Conservation (phyloP, 1,140 invertebrate genomes). For the Procambarus virginalis region DNA sequence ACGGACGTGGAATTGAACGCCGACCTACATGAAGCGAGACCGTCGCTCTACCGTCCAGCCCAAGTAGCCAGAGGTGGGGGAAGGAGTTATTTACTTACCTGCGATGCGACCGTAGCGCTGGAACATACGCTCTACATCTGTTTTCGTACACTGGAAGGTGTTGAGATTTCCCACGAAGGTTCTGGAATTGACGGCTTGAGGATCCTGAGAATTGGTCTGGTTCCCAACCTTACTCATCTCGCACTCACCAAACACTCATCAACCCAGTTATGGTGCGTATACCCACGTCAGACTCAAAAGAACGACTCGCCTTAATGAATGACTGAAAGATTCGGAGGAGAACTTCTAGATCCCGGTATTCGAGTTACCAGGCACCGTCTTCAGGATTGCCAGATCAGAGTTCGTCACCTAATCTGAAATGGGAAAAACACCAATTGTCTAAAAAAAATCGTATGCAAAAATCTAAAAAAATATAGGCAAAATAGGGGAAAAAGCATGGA, state of each 20-base stretch:
- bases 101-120: constrained; percentile 88
- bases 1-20: no score
- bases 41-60: no score
- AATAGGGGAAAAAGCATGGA: background rate
- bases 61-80: no score
- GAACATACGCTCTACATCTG: constrained; percentile 91
- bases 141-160: constrained; percentile 91
- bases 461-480: constrained; percentile 26
- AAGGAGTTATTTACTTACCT: constrained; percentile 76
- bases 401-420: constrained; percentile 65
- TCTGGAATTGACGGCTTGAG: constrained; percentile 88
- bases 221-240: constrained; percentile 90
- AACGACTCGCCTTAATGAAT: constrained; percentile 23
- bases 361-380: constrained; percentile 28
- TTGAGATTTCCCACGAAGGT: constrained; percentile 93
- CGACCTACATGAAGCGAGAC: no score
- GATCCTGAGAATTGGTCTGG: constrained; percentile 90
- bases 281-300: constrained; percentile 34
- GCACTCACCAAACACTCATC: constrained; percentile 61
- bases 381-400: constrained; percentile 48
- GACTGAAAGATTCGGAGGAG: constrained; percentile 11
- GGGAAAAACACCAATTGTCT: constrained; percentile 54
- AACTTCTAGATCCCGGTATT: constrained; percentile 12
- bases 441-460: constrained; percentile 50
- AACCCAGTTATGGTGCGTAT: constrained; percentile 44